These are phyloP conservation scores for Diuraphis noxia DNA, from an alignment of 1,140 invertebrate species.

Conservation along the genomic window DNA sequence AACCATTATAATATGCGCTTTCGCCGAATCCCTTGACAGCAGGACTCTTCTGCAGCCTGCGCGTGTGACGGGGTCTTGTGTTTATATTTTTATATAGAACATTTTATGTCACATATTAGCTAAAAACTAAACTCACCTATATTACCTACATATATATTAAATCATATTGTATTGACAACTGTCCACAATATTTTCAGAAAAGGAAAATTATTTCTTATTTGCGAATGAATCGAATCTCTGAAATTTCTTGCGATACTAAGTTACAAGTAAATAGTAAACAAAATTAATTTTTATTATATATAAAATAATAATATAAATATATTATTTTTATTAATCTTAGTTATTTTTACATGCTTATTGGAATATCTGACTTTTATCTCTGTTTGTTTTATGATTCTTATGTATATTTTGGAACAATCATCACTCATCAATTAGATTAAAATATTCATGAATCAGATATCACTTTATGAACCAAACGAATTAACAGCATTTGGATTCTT, in stretches of 20 bases:
- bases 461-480: background rate
- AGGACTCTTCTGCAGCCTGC: no score
- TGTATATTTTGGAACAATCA: background rate
- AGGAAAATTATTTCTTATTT: background rate
- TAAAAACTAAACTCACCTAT: no score
- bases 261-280: background rate
- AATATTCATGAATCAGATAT: background rate
- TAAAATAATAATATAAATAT: no score
- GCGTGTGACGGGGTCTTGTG: no score
- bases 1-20: no score
- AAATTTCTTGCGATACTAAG: background rate
- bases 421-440: background rate
- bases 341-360: background rate
- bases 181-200: slow-evolving; percentile 13
- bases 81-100: no score
- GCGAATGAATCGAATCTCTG: background rate
- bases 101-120: no score
- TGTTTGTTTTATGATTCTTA: background rate
- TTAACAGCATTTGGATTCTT: background rate
- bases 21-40: no score
- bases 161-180: no score
- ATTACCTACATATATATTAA: no score
- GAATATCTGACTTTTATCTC: background rate
- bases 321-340: background rate
- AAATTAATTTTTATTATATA: background rate